phyloP scores from a whole-genome alignment of 2,797 vertebrate species.

The Sebastes vulpes region DNA sequence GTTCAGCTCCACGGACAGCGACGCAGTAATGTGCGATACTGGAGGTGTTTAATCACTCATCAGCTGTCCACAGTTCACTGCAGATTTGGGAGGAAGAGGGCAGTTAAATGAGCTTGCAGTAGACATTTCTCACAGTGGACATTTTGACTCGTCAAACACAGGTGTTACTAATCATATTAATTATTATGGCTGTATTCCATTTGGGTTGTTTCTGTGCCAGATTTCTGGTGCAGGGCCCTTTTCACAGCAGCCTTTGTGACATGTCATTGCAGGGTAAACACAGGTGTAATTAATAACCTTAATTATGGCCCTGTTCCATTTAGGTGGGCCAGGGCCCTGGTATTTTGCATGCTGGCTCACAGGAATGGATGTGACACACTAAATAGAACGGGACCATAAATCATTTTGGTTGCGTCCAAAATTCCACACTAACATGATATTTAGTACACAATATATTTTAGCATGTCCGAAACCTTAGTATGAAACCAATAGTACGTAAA shows the following conservation, averaged over 20 bases:
- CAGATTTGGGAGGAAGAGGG: background rate
- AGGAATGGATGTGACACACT: background rate
- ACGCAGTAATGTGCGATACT: background rate
- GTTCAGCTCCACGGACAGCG: constrained; percentile 9
- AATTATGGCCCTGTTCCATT: background rate
- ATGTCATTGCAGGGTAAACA: background rate
- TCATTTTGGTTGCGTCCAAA: background rate
- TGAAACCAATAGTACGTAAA: background rate
- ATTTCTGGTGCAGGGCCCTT: background rate
- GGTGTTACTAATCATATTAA: constrained; percentile 51
- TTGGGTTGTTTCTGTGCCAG: constrained; percentile 1
- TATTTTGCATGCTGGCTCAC: background rate
- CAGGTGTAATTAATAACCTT: background rate
- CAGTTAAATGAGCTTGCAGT: background rate
- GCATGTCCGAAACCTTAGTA: background rate
- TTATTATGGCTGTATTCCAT: constrained; percentile 22
- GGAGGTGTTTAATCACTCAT: constrained; percentile 24
- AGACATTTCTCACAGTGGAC: background rate
- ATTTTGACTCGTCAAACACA: constrained; percentile 16
- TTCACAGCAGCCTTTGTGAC: background rate
- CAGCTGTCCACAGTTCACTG: background rate
- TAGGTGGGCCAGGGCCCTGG: background rate
- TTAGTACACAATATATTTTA: background rate
- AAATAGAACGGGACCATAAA: background rate
- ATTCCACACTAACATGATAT: background rate